Evolutionary conservation across 1,140 invertebrate genomes (phyloP).

Genomic region (Frieseomelitta varia): DNA sequence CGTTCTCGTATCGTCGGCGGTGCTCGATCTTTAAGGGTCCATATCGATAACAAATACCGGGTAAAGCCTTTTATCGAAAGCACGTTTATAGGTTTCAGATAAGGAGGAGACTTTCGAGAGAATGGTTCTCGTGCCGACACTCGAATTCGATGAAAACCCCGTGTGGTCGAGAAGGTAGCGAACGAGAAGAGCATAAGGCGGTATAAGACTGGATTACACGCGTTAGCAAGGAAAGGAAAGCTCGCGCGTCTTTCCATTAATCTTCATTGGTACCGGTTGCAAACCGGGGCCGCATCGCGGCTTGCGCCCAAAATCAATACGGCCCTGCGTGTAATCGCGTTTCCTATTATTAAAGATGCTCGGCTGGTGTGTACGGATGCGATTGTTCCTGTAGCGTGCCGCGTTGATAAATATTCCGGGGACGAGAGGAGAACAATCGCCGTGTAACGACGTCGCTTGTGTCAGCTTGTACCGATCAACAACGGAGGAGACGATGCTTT

Average conservation of each 20-base stretch:
- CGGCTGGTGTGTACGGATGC: constrained; percentile 24
- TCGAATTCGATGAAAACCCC: not conserved
- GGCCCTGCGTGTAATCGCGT: constrained; percentile 52
- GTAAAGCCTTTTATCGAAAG: not conserved
- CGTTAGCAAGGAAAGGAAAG: not conserved
- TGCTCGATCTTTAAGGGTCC: not conserved
- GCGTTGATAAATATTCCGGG: constrained; percentile 66
- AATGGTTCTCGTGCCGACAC: not conserved
- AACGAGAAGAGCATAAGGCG: too few species aligned
- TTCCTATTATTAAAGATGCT: constrained; percentile 64
- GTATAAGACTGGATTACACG: too few species aligned
- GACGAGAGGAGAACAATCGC: constrained; percentile 60
- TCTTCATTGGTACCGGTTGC: constrained; percentile 59
- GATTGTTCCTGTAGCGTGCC: constrained; percentile 25
- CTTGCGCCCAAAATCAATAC: constrained; percentile 66
- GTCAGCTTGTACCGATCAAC: constrained; percentile 49
- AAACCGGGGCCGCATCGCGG: constrained; percentile 48
- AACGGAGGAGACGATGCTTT: constrained; percentile 54
- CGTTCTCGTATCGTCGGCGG: not conserved
- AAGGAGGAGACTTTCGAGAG: too few species aligned
- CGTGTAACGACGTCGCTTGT: constrained; percentile 54
- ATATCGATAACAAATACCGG: not conserved
- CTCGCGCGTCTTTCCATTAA: constrained; percentile 58
- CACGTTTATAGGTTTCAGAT: not conserved
- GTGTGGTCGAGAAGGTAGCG: too few species aligned